Conservation (phyloP, 1,140 invertebrate genomes). For the Temnothorax nylanderi region DNA sequence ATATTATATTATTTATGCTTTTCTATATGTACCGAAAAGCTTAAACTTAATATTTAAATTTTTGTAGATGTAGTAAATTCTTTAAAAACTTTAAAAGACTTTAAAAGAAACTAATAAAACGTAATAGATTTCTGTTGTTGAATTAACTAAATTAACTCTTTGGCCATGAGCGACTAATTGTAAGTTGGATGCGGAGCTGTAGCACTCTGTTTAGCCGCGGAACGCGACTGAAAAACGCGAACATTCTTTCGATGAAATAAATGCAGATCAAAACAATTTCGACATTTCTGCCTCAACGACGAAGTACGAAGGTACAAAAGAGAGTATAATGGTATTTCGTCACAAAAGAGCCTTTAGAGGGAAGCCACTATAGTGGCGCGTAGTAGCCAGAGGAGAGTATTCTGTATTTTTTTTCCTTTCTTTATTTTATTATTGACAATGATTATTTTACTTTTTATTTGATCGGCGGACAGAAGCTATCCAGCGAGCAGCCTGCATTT, state of each 20-base stretch:
- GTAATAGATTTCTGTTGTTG: not conserved
- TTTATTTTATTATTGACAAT: not conserved
- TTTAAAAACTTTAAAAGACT: not conserved
- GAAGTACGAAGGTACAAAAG: not conserved
- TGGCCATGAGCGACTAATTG: not conserved
- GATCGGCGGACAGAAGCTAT: not conserved
- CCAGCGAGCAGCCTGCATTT: not conserved
- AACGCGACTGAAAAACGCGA: not conserved
- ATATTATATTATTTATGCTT: not conserved
- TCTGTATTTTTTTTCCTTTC: not conserved
- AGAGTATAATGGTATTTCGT: not conserved
- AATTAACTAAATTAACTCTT: not conserved
- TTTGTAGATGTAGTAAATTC: not conserved
- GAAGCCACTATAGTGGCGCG: not conserved
- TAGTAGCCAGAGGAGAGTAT: not conserved
- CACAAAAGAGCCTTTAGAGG: not conserved
- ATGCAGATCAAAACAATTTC: not conserved
- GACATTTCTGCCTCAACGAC: not conserved
- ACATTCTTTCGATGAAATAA: not conserved
- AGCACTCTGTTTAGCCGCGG: not conserved
- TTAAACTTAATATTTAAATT: not conserved
- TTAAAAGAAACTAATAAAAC: not conserved
- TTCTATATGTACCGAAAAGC: not conserved
- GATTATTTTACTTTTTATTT: constrained; percentile 1
- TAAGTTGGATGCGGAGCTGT: not conserved